These are phyloP conservation scores for Cotesia vestalis DNA, from an alignment of 1,140 invertebrate species.

Conservation along the genomic window DNA sequence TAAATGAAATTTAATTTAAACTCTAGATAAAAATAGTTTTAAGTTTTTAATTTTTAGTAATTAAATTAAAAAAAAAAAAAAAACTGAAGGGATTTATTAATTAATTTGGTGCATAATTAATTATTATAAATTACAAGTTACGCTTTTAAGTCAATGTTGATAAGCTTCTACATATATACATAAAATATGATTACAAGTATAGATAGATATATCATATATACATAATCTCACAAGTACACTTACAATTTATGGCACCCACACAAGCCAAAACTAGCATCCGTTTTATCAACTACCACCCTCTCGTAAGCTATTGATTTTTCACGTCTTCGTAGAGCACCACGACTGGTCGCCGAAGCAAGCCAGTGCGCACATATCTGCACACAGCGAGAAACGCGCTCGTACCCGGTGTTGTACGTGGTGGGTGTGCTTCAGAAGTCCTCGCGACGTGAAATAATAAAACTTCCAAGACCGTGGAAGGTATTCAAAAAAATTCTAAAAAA, in stretches of 20 bases:
- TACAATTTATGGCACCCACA: constrained; percentile 5
- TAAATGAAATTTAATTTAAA: neutral
- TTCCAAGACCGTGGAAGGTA: neutral
- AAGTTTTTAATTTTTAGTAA: too few relatives aligned
- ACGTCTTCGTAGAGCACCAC: neutral
- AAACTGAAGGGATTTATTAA: too few relatives aligned
- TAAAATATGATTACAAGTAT: too few relatives aligned
- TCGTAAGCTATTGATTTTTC: constrained; percentile 21
- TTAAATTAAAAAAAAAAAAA: too few relatives aligned
- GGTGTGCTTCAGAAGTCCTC: constrained; percentile 11
- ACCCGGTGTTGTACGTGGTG: constrained; percentile 15
- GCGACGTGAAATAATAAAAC: constrained; percentile 19
- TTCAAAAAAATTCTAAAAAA: too few relatives aligned
- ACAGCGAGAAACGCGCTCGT: constrained; percentile 9
- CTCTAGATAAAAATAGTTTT: too few relatives aligned
- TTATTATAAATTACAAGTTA: too few relatives aligned
- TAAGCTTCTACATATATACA: too few relatives aligned
- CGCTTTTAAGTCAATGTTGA: too few relatives aligned
- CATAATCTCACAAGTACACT: constrained; percentile 16
- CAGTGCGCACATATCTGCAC: constrained; percentile 22
- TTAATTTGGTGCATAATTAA: too few relatives aligned
- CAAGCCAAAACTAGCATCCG: neutral
- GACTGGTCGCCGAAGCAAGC: neutral
- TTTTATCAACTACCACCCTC: constrained; percentile 15
- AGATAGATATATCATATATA: constrained; percentile 11